A percentile compares a stretch with the other conserved stretches of the same genome.
Evolutionary conservation across 2,113 vertebrate species (phyloP).

Genomic region (Dasypus novemcinctus): DNA sequence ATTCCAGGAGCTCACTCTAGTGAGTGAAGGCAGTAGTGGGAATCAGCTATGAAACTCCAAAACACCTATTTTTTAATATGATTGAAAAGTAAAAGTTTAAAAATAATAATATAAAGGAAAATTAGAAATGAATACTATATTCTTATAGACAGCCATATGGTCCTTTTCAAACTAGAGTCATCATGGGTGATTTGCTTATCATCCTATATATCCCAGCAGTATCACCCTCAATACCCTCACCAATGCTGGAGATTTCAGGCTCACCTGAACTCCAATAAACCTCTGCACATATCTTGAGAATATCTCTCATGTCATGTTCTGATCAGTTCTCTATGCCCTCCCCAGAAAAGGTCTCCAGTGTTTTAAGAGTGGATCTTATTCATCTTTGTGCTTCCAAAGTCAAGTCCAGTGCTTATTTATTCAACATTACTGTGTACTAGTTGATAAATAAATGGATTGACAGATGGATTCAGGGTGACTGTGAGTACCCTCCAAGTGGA

Average conservation of each 20-base stretch:
- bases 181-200: not conserved
- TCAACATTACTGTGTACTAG: not conserved
- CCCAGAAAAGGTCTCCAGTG: not conserved
- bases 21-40: not conserved
- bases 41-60: constrained; percentile 16
- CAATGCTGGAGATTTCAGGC: not conserved
- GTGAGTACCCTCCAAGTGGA: not conserved
- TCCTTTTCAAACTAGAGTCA: not conserved
- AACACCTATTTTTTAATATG: not conserved
- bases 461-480: not conserved
- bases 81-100: not conserved
- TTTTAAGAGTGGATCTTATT: not conserved
- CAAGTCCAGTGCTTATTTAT: not conserved
- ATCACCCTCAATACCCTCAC: not conserved
- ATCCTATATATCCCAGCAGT: not conserved
- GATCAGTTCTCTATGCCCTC: not conserved
- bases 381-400: not conserved
- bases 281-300: not conserved
- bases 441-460: not conserved
- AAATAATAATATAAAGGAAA: constrained; percentile 1
- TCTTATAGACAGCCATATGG: not conserved
- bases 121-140: not conserved
- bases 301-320: not conserved
- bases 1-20: not conserved
- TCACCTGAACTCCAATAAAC: not conserved